Conservation (phyloP, 2,113 vertebrate genomes). For the Hiodon tergisus region DNA sequence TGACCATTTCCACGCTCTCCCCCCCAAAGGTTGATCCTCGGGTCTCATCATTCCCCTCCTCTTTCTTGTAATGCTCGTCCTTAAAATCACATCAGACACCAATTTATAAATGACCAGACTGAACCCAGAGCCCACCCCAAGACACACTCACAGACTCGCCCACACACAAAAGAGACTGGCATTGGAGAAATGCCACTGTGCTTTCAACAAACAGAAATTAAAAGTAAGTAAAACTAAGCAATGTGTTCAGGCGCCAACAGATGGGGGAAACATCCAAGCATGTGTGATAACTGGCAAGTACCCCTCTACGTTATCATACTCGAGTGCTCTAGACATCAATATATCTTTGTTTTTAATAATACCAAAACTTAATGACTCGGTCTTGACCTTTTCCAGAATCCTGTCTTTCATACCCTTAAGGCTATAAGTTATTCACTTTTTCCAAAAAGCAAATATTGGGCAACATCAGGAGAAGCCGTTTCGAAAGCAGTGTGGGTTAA, state of each 20-base stretch:
- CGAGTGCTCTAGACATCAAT: too few species aligned
- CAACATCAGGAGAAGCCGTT: not conserved
- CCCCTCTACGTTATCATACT: too few species aligned
- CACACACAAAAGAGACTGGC: not conserved
- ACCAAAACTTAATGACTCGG: too few species aligned
- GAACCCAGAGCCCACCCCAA: not conserved
- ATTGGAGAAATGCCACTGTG: too few species aligned
- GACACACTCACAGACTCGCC: not conserved
- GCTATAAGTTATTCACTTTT: not conserved
- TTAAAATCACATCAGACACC: not conserved
- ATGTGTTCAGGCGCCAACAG: too few species aligned
- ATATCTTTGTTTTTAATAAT: too few species aligned
- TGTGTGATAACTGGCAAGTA: too few species aligned
- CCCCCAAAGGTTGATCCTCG: constrained; percentile 51
- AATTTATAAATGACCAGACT: not conserved
- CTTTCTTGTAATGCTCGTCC: constrained; percentile 47
- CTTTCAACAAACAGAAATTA: too few species aligned
- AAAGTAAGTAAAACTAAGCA: too few species aligned
- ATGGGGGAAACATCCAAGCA: too few species aligned
- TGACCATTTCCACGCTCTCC: constrained; percentile 46
- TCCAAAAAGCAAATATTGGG: not conserved
- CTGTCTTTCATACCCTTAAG: too few species aligned
- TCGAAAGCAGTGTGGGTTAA: not conserved
- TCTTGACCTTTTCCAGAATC: too few species aligned
- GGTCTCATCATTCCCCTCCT: constrained; percentile 48